Percentiles rank a stretch among this genome's conserved stretches.
Conservation (phyloP, 2,113 vertebrate species). For the Trinectes maculatus region DNA sequence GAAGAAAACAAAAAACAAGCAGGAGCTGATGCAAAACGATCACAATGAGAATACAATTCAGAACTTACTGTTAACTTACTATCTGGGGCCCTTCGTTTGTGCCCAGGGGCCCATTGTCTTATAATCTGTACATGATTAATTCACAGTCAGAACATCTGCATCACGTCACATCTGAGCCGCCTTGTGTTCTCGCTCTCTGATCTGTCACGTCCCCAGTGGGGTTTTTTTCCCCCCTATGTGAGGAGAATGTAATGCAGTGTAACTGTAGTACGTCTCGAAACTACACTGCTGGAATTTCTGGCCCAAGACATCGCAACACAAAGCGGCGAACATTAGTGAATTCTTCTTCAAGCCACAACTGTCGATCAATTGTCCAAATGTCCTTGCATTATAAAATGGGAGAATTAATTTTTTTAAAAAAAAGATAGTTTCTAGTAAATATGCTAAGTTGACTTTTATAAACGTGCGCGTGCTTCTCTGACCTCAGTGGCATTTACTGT, state of each 20-base stretch:
- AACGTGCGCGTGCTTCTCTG: conserved; percentile 22
- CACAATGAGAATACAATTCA: too few species aligned
- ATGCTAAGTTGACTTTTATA: conserved; percentile 59
- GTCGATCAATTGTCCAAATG: not conserved
- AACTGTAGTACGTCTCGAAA: not conserved
- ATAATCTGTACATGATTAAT: conserved; percentile 1
- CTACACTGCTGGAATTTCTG: too few species aligned
- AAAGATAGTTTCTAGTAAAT: conserved; percentile 23
- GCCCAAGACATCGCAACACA: not conserved
- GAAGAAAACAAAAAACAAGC: too few species aligned
- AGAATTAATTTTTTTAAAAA: too few species aligned
- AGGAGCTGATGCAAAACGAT: too few species aligned
- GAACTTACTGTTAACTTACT: too few species aligned
- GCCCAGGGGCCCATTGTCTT: not conserved
- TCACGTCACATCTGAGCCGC: not conserved
- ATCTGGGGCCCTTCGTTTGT: not conserved
- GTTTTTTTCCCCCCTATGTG: not conserved
- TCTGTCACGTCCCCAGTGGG: not conserved
- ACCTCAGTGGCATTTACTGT: conserved; percentile 61
- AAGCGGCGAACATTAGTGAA: too few species aligned
- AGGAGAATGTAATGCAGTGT: not conserved
- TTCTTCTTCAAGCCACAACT: too few species aligned
- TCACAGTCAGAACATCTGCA: not conserved
- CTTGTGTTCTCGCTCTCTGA: not conserved
- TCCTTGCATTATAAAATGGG: conserved; percentile 17